Evolutionary conservation across 2,797 vertebrate genomes (phyloP).

Genomic region (Selene dorsalis): DNA sequence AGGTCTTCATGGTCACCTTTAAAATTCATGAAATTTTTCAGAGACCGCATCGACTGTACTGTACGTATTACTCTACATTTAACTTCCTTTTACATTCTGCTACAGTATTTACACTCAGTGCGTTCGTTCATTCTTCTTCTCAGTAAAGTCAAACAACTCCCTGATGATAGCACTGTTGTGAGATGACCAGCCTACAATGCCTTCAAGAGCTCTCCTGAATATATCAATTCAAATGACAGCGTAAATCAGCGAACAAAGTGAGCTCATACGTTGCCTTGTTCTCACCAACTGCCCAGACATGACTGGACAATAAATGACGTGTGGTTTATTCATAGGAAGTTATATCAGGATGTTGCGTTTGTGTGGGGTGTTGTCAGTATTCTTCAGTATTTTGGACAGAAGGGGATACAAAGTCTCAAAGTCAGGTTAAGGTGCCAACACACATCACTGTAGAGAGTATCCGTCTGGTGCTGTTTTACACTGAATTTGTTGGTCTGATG

Average conservation of each 20-base stretch:
- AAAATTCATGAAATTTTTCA: too few species aligned
- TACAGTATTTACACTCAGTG: background rate
- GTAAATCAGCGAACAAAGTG: background rate
- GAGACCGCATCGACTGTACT: background rate
- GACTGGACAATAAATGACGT: background rate
- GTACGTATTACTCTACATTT: background rate
- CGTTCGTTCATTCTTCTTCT: background rate
- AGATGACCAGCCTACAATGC: background rate
- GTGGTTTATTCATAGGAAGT: background rate
- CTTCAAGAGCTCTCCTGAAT: background rate
- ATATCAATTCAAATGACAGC: background rate
- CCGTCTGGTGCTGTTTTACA: background rate
- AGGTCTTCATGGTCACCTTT: background rate
- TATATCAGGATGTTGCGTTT: background rate
- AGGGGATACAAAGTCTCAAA: too few species aligned
- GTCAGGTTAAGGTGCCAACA: too few species aligned
- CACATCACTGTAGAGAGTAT: too few species aligned
- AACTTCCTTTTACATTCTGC: background rate
- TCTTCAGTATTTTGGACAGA: background rate
- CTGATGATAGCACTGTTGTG: background rate
- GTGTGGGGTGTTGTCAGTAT: background rate
- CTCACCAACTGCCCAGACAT: background rate
- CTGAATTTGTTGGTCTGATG: background rate
- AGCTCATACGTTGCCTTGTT: background rate
- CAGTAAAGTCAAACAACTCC: background rate